Evolutionary conservation across 2,888 invertebrate species (phyloP).

Genomic region (Orchesellides sinensis): DNA sequence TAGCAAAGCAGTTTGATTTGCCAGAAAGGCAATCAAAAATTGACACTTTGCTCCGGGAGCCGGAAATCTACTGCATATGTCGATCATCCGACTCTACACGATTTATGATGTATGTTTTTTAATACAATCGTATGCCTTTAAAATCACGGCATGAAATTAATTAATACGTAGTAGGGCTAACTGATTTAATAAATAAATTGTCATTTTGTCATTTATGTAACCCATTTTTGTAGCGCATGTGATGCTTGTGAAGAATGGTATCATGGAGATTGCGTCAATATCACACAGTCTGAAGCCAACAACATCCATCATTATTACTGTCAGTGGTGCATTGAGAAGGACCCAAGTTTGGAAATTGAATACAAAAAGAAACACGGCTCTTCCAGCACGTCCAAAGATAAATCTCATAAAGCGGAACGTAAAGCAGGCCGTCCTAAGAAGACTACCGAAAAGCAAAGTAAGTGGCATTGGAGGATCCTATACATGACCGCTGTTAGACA

Average conservation of each 20-base stretch:
- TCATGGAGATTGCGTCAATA: slow-evolving; percentile 97
- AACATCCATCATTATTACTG: slow-evolving; percentile 96
- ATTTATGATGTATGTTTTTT: slow-evolving; percentile 95
- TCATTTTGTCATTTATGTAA: background rate
- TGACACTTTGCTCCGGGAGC: slow-evolving; percentile 90
- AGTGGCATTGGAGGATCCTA: too few species aligned
- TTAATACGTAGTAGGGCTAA: background rate
- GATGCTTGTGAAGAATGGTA: slow-evolving; percentile 99
- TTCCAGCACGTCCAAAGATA: slow-evolving; percentile 37
- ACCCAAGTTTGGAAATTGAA: slow-evolving; percentile 82
- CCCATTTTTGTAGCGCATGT: slow-evolving; percentile 84
- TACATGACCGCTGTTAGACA: background rate
- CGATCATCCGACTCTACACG: slow-evolving; percentile 94
- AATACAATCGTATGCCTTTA: background rate
- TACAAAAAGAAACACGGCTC: slow-evolving; percentile 76
- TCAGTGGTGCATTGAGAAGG: slow-evolving; percentile 88
- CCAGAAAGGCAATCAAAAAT: slow-evolving; percentile 95
- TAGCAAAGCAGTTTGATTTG: slow-evolving; percentile 91
- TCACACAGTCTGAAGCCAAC: slow-evolving; percentile 95
- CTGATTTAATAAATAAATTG: too few species aligned
- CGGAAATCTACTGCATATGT: slow-evolving; percentile 96
- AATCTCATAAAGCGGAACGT: slow-evolving; percentile 47
- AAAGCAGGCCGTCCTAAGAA: slow-evolving; percentile 69
- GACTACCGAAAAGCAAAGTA: slow-evolving; percentile 51
- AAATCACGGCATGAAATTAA: slow-evolving; percentile 13